Conservation (phyloP, 2,113 vertebrate species). For the Sclerurus mexicanus region DNA sequence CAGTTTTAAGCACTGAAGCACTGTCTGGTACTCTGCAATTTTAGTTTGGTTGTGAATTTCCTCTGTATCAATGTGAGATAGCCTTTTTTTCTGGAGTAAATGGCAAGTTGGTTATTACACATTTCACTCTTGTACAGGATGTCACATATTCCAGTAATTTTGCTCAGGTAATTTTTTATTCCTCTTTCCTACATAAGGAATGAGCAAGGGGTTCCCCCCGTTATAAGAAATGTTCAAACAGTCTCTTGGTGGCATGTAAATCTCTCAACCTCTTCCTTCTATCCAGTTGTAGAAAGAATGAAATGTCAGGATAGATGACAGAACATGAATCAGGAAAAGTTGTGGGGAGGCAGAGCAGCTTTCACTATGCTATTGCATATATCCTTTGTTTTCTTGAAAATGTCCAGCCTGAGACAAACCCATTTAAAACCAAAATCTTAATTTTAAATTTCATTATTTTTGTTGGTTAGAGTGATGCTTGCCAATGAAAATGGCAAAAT, state of each 20-base stretch:
- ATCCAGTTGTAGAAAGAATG: not conserved
- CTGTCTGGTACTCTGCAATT: not conserved
- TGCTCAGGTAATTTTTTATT: not conserved
- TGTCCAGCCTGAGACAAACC: not conserved
- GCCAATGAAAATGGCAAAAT: constrained; percentile 14
- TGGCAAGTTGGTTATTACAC: not conserved
- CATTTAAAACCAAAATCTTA: not conserved
- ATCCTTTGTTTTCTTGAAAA: constrained; percentile 8
- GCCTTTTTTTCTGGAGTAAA: not conserved
- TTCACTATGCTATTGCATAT: not conserved
- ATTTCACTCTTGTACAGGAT: not conserved
- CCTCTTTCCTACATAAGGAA: not conserved
- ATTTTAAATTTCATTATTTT: not conserved
- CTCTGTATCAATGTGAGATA: not conserved
- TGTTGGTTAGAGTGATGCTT: not conserved
- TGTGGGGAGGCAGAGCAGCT: not conserved
- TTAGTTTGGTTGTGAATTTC: not conserved
- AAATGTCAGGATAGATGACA: not conserved
- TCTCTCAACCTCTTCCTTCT: not conserved
- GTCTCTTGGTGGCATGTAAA: not conserved
- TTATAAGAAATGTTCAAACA: not conserved
- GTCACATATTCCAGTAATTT: not conserved
- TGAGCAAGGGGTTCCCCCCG: not conserved
- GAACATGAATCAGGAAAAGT: not conserved
- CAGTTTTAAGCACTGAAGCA: not conserved